Percentiles rank a stretch among this genome's conserved stretches.
Evolutionary conservation across 1,140 invertebrate genomes (phyloP).

Genomic region (Cotesia chilonis): DNA sequence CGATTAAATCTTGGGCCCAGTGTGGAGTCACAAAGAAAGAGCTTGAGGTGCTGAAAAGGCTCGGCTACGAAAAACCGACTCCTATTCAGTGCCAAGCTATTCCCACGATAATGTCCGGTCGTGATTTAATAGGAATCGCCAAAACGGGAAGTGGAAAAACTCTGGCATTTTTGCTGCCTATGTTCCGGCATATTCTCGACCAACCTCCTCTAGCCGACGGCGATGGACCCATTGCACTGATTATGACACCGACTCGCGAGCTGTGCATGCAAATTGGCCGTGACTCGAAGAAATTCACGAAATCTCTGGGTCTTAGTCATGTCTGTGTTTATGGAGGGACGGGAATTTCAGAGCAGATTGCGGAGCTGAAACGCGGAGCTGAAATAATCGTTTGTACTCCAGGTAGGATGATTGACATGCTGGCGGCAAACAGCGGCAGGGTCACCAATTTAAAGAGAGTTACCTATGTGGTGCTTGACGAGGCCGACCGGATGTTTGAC

Average conservation of each 20-base stretch:
- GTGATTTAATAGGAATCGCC: conserved; percentile 98
- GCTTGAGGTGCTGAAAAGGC: conserved; percentile 91
- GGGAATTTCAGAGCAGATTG: conserved; percentile 96
- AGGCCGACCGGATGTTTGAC: conserved; percentile 99
- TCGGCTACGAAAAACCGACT: conserved; percentile 96
- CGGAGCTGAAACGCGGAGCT: conserved; percentile 95
- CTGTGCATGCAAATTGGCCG: conserved; percentile 99
- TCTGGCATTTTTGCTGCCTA: conserved; percentile 95
- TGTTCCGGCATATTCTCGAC: conserved; percentile 98
- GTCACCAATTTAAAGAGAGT: conserved; percentile 96
- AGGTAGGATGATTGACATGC: conserved; percentile 99
- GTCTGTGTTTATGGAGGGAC: conserved; percentile 99
- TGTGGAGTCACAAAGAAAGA: conserved; percentile 98
- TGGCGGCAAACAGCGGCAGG: conserved; percentile 95
- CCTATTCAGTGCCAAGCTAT: conserved; percentile 99
- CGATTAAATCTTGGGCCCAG: conserved; percentile 97
- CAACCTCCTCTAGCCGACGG: conserved; percentile 92
- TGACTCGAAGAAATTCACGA: conserved; percentile 96
- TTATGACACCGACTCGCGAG: conserved; percentile 98
- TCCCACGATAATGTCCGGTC: conserved; percentile 96
- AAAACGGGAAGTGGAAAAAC: conserved; percentile 99
- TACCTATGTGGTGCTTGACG: conserved; percentile 97
- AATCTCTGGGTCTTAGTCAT: conserved; percentile 83
- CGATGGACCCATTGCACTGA: conserved; percentile 95
- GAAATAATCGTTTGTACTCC: conserved; percentile 99